Evolutionary conservation across 2,888 invertebrate species (phyloP).

Genomic region (Megastigmus dorsalis): DNA sequence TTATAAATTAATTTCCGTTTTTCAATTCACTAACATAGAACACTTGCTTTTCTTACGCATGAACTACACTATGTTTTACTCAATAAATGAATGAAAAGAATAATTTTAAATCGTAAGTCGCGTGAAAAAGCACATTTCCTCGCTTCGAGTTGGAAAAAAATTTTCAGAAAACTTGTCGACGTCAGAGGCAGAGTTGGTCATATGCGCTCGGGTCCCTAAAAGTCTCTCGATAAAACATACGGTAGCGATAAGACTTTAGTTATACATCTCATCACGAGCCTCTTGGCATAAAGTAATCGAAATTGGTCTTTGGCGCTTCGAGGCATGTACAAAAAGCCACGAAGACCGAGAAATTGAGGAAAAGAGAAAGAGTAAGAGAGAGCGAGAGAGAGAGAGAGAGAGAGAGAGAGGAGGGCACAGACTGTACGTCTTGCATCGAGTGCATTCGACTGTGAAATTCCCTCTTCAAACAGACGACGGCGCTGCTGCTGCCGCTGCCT

Average conservation of each 20-base stretch:
- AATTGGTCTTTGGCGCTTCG: constrained; percentile 46
- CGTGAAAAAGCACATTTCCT: background rate
- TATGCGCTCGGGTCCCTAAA: constrained; percentile 1
- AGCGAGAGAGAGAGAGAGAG: background rate
- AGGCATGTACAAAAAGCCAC: constrained; percentile 19
- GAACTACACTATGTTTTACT: background rate
- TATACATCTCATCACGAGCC: constrained; percentile 38
- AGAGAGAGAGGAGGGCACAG: constrained; percentile 42
- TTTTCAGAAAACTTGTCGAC: background rate
- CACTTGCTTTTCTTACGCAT: no score
- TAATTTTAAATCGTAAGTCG: no score
- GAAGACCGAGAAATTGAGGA: constrained; percentile 5
- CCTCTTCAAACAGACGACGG: constrained; percentile 69
- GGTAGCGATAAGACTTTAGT: constrained; percentile 13
- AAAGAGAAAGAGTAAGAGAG: constrained; percentile 6
- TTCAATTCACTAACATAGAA: no score
- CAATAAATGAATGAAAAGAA: no score
- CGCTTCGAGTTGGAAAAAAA: background rate
- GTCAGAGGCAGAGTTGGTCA: constrained; percentile 11
- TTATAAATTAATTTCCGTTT: no score
- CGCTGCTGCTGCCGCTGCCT: constrained; percentile 57
- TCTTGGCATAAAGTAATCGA: constrained; percentile 51
- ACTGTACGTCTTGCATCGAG: constrained; percentile 67
- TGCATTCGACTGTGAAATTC: constrained; percentile 73
- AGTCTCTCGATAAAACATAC: constrained; percentile 34